Conservation (phyloP, 1,140 invertebrate genomes). For the Drosophila watanabei region DNA sequence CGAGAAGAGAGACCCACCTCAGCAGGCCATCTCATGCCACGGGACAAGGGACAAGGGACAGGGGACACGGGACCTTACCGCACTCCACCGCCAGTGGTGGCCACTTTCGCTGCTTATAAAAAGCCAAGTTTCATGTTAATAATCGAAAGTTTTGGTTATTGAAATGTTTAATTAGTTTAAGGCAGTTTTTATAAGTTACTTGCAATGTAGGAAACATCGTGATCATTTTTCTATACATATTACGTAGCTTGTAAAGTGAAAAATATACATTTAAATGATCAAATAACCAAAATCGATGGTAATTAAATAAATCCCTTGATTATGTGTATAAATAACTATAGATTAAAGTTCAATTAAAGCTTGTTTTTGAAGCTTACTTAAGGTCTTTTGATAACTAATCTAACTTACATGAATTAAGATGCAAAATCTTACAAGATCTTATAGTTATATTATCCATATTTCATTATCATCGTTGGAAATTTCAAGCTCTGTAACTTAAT, state of each 20-base stretch:
- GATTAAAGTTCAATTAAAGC: too few relatives aligned
- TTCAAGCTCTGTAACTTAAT: neutral
- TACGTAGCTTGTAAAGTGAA: neutral
- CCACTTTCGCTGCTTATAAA: neutral
- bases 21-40: conserved; percentile 16
- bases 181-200: neutral
- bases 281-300: neutral
- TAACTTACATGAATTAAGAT: neutral
- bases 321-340: too few relatives aligned
- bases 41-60: neutral
- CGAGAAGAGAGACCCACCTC: neutral
- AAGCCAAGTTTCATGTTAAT: neutral
- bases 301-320: neutral
- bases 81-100: conserved; percentile 14
- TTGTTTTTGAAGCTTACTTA: too few relatives aligned
- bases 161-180: neutral
- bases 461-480: neutral
- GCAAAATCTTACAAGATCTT: neutral
- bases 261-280: neutral
- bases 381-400: too few relatives aligned
- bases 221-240: too few relatives aligned
- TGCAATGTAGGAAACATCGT: neutral
- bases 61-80: neutral
- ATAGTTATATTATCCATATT: too few relatives aligned
- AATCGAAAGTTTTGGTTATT: too few relatives aligned